Percentiles rank a stretch among this genome's conserved stretches.
Conservation (phyloP, 2,113 vertebrate genomes). For the Conger conger region DNA sequence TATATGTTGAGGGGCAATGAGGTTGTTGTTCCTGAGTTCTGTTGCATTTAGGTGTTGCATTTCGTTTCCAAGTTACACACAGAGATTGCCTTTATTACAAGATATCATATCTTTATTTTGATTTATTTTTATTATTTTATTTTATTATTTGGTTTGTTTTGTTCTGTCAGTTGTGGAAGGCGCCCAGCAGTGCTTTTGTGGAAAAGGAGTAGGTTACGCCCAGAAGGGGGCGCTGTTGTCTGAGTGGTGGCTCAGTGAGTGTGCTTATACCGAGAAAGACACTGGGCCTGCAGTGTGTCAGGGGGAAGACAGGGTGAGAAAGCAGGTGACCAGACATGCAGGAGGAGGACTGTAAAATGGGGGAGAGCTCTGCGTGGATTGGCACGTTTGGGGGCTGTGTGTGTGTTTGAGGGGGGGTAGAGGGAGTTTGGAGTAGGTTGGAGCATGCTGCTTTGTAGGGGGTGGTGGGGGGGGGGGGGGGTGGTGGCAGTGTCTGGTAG, state of each 20-base stretch:
- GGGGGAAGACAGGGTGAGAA: constrained; percentile 18
- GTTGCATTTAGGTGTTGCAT: constrained; percentile 36
- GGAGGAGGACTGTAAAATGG: constrained; percentile 34
- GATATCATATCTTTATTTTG: constrained; percentile 16
- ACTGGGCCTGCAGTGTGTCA: constrained; percentile 15
- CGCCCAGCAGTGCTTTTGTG: constrained; percentile 38
- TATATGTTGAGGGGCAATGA: not conserved
- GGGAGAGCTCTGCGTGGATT: constrained; percentile 18
- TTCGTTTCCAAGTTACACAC: constrained; percentile 44
- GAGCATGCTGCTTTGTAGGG: constrained; percentile 60
- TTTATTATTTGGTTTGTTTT: constrained; percentile 1
- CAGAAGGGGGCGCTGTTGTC: constrained; percentile 21
- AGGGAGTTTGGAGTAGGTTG: constrained; percentile 34
- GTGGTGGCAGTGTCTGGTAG: constrained; percentile 22
- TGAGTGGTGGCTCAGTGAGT: not conserved
- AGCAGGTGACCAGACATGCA: not conserved
- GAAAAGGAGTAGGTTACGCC: constrained; percentile 26
- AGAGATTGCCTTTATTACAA: constrained; percentile 40
- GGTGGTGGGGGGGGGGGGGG: constrained; percentile 44
- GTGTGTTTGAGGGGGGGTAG: constrained; percentile 25
- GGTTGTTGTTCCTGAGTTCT: constrained; percentile 7
- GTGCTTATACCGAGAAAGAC: not conserved
- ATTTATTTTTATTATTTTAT: constrained; percentile 13
- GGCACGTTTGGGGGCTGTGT: constrained; percentile 7
- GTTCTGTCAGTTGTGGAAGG: constrained; percentile 33